A percentile compares a stretch with the other conserved stretches of the same genome.
These are phyloP conservation scores for Coptotermes formosanus DNA, from an alignment of 1,140 invertebrate species.

Conservation along the genomic window DNA sequence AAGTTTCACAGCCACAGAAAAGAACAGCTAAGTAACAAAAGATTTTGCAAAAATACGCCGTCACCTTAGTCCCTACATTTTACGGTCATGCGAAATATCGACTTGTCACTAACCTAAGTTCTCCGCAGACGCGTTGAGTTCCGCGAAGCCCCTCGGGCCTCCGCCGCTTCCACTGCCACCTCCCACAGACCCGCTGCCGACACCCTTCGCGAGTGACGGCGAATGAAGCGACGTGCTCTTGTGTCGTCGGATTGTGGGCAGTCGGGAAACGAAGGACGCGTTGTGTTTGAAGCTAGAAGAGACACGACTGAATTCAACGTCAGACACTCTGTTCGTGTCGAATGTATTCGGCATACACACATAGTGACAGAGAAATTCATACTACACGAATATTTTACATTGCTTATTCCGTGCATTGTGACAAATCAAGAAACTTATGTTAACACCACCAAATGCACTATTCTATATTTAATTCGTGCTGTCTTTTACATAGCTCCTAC, in stretches of 20 bases:
- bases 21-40: too few species aligned
- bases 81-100: too few species aligned
- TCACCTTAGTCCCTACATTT: not conserved
- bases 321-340: not conserved
- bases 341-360: too few species aligned
- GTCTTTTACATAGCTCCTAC: too few species aligned
- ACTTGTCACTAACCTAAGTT: slow-evolving; percentile 61
- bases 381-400: too few species aligned
- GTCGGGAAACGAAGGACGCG: slow-evolving; percentile 82
- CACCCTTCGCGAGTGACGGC: slow-evolving; percentile 56
- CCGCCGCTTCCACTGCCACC: slow-evolving; percentile 40
- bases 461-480: too few species aligned
- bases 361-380: too few species aligned
- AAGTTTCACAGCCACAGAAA: too few species aligned
- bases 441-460: too few species aligned
- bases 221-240: slow-evolving; percentile 71
- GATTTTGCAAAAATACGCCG: not conserved
- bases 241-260: slow-evolving; percentile 80
- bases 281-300: slow-evolving; percentile 86
- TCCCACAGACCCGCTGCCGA: slow-evolving; percentile 20
- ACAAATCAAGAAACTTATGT: too few species aligned
- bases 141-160: slow-evolving; percentile 58
- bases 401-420: too few species aligned
- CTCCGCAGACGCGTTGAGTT: slow-evolving; percentile 68
- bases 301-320: slow-evolving; percentile 39